Conservation (phyloP, 2,888 invertebrate genomes). For the Mesorhabditis sp. region DNA sequence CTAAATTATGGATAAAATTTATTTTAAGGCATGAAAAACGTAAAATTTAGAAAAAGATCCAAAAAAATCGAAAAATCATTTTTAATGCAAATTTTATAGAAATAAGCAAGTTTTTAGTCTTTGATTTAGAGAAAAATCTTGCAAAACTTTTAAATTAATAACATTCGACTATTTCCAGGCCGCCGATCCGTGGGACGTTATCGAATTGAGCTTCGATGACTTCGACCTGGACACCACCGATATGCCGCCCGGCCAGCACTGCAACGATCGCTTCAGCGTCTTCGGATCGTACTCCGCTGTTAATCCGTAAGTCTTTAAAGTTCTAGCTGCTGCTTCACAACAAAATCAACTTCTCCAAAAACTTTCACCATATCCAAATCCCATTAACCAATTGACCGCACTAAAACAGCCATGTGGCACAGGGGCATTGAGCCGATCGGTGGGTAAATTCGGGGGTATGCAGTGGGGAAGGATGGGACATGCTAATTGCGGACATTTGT, state of each 20-base stretch:
- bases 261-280: slow-evolving; percentile 36
- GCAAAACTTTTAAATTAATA: not conserved
- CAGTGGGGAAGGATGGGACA: not conserved
- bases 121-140: not conserved
- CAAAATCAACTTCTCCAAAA: not conserved
- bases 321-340: not conserved
- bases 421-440: too few relatives aligned
- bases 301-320: not conserved
- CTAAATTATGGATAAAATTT: too few relatives aligned
- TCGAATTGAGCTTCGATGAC: slow-evolving; percentile 11
- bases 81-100: too few relatives aligned
- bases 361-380: not conserved
- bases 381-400: too few relatives aligned
- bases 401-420: too few relatives aligned
- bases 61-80: too few relatives aligned
- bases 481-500: not conserved
- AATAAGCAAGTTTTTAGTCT: too few relatives aligned
- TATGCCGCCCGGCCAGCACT: slow-evolving; percentile 29
- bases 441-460: not conserved
- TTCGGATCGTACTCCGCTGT: slow-evolving; percentile 30
- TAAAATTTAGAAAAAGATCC: too few relatives aligned
- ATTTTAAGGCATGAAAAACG: too few relatives aligned
- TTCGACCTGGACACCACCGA: slow-evolving; percentile 21
- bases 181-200: slow-evolving; percentile 21
- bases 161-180: slow-evolving; percentile 9